Base-by-base conservation (phyloP, 1,140 invertebrate species). In the Drosophila nikananu region DNA sequence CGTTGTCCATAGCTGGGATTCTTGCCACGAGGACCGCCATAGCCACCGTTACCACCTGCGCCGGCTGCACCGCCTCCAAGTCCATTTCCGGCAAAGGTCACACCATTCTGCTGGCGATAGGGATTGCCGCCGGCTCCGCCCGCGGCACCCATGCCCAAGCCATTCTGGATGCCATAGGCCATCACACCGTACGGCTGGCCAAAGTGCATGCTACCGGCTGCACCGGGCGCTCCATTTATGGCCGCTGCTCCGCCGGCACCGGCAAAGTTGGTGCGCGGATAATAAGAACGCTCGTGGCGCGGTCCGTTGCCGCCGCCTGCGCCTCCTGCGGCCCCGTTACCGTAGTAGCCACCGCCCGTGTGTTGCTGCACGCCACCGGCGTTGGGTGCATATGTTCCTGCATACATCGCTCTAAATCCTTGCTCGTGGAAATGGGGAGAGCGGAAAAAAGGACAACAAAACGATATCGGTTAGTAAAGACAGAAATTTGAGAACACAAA, bases 1-100 rank as follows among this genome's bases (percentile, higher is more conserved):
- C 91, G 86, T 52, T 89, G 91, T 42, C 80, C 65, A 48, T 91
- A 92, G 19, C 74, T 92, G 15, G 91, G 87, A 77, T 89, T 91
- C 48, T 91, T 91, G 55, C 72, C 77, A 35, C 91, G 91, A 12
- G 72, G 84, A n/a, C 86, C 84, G 17, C 83, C 77, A 54, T 91
- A 90, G 48, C 75, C 91, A 21, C 77, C 71, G 13, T 73, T 79
- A 27, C 78, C 82, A 17, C 83, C 77, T 21, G 67, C 58, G 5
- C 63, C 66, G 39, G 80, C 70, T 12, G 66, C 62, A n/a, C 67
- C 70, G 25, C 83, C 84, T 54, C 84, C 87, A 44, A 71, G 64
- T 12, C 71, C 71, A 30, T 62, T 80, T 15, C 76, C 67, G 23
- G 67, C 60, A 42, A 60, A 81, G 13, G 72, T 41, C n/a, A 68